A percentile compares a stretch with the other conserved stretches of the same genome.
Conservation (phyloP, 2,888 invertebrate species). For the Lathronympha strigana region DNA sequence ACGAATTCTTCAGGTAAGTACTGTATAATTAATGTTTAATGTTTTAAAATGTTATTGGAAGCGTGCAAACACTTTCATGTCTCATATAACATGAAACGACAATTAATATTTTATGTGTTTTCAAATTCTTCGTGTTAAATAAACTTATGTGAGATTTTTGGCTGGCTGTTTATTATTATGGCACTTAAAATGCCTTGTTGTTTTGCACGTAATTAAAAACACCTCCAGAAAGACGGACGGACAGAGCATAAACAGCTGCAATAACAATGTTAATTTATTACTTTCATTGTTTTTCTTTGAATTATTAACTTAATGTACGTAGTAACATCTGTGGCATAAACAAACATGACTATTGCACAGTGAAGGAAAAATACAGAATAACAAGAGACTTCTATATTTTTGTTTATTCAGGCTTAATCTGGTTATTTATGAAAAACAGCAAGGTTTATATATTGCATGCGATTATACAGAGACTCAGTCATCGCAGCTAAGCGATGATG, state of each 20-base stretch:
- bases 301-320: not conserved
- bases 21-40: no score
- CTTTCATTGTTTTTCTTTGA: not conserved
- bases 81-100: no score
- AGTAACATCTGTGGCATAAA: constrained; percentile 9
- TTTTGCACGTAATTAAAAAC: not conserved
- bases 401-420: constrained; percentile 24
- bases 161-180: not conserved
- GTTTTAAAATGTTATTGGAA: no score
- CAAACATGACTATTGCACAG: constrained; percentile 15
- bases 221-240: not conserved
- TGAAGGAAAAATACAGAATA: constrained; percentile 32
- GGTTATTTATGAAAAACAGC: constrained; percentile 33
- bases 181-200: not conserved
- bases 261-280: not conserved
- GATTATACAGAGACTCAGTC: constrained; percentile 9
- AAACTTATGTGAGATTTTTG: no score
- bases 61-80: no score
- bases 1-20: no score
- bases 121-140: no score
- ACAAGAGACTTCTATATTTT: constrained; percentile 23
- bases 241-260: constrained; percentile 15
- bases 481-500: constrained; percentile 27
- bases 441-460: constrained; percentile 31
- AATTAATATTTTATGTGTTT: no score